A percentile compares a stretch with the other conserved stretches of the same genome.
These are phyloP conservation scores for Acanthosepion pharaonis DNA, from an alignment of 2,888 invertebrate genomes.

Conservation along the genomic window DNA sequence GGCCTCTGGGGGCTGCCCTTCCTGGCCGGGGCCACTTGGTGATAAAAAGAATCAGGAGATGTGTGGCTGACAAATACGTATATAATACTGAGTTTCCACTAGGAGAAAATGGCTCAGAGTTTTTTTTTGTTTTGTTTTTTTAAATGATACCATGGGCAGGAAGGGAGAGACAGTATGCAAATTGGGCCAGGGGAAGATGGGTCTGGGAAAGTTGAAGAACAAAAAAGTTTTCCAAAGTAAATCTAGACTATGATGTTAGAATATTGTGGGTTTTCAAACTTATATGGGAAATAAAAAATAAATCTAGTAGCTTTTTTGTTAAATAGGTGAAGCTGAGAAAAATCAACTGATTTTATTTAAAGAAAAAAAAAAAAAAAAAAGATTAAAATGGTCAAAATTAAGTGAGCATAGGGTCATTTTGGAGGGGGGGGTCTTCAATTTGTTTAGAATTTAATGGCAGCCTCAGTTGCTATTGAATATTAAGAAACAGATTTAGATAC, in stretches of 20 bases:
- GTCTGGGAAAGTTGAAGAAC: background rate
- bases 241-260: background rate
- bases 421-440: background rate
- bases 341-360: background rate
- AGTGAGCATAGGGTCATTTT: background rate
- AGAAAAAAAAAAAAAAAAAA: background rate
- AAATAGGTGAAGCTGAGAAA: too few species aligned
- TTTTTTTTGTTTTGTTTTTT: background rate
- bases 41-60: slow-evolving; percentile 8
- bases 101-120: background rate
- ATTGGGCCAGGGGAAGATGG: background rate
- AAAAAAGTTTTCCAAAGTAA: background rate
- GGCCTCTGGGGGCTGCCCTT: slow-evolving; percentile 11
- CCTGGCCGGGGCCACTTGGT: slow-evolving; percentile 33
- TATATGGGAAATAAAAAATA: too few species aligned
- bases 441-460: background rate
- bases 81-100: background rate
- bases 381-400: background rate
- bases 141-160: background rate
- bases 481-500: background rate
- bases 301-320: too few species aligned
- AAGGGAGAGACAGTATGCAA: background rate
- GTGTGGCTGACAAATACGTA: background rate
- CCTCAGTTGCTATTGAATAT: slow-evolving; percentile 33
- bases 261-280: too few species aligned